Conservation (phyloP, 2,888 invertebrate genomes). For the Ariolimax columbianus region DNA sequence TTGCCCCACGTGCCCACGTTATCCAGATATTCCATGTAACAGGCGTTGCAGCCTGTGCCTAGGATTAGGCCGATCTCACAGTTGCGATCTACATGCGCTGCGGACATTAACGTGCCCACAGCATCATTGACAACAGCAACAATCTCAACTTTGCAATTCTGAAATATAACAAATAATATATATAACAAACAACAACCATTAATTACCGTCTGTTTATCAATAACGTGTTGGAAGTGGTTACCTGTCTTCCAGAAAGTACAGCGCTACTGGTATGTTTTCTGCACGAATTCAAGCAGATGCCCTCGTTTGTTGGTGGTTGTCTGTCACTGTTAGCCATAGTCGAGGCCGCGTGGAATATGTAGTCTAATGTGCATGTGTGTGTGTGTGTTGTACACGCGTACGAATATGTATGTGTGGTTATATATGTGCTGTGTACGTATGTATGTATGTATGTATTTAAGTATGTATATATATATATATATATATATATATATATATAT, state of each 20-base stretch:
- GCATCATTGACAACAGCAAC: constrained; percentile 97
- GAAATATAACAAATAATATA: constrained; percentile 24
- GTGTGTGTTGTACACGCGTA: too few relatives aligned
- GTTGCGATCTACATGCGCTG: constrained; percentile 96
- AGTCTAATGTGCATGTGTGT: too few relatives aligned
- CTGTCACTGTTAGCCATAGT: too few relatives aligned
- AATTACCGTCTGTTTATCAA: not conserved
- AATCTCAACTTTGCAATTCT: constrained; percentile 94
- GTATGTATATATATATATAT: too few relatives aligned
- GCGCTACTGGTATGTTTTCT: too few relatives aligned
- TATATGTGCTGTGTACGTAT: not conserved
- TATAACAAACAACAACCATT: not conserved
- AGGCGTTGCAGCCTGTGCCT: constrained; percentile 96
- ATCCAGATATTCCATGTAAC: constrained; percentile 92
- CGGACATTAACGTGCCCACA: constrained; percentile 97
- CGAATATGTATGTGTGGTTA: too few relatives aligned
- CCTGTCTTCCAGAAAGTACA: too few relatives aligned
- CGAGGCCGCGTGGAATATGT: too few relatives aligned
- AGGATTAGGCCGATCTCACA: constrained; percentile 96
- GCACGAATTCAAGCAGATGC: too few relatives aligned
- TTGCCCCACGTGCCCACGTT: constrained; percentile 89
- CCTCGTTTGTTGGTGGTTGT: too few relatives aligned
- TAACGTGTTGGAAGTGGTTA: too few relatives aligned
- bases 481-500: constrained; percentile 8
- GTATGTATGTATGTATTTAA: too few relatives aligned